Conservation (phyloP, 1,140 invertebrate genomes). For the Drosophila athabasca region DNA sequence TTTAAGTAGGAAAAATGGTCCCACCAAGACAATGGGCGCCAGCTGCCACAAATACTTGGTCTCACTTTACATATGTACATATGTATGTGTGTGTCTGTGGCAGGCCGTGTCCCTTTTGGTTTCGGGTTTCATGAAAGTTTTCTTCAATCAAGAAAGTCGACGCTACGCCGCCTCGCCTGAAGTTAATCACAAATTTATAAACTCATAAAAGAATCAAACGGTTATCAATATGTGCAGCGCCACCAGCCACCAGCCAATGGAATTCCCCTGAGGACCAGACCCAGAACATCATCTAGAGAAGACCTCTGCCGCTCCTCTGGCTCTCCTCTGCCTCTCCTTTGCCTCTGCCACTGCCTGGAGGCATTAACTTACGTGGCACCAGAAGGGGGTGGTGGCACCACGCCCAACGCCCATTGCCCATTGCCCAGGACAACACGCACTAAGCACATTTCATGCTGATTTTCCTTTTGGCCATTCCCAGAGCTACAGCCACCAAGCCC, state of each 20-base stretch:
- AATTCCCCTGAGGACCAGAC: conserved; percentile 26
- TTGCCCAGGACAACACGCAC: conserved; percentile 36
- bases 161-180: conserved; percentile 11
- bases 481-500: conserved; percentile 24
- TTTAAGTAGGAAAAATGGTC: conserved; percentile 62
- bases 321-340: conserved; percentile 13
- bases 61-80: conserved; percentile 46
- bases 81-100: not conserved
- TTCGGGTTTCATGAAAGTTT: not conserved
- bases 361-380: conserved; percentile 56
- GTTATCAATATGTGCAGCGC: conserved; percentile 74
- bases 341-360: conserved; percentile 16
- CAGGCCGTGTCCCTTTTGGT: too few species aligned
- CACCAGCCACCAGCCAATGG: conserved; percentile 8
- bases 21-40: conserved; percentile 56
- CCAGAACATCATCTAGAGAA: conserved; percentile 8
- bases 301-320: conserved; percentile 3
- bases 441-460: conserved; percentile 78
- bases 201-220: conserved; percentile 81
- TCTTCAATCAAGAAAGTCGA: conserved; percentile 41
- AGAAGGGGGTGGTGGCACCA: conserved; percentile 24
- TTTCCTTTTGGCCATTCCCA: conserved; percentile 65
- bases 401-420: conserved; percentile 20
- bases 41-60: conserved; percentile 39
- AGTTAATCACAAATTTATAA: conserved; percentile 82